Evolutionary conservation across 92 coral and sea anemone genomes (phyloP), one percentile per base, ranked within the genome.

Genomic region (Epizoanthus rinbou): DNA sequence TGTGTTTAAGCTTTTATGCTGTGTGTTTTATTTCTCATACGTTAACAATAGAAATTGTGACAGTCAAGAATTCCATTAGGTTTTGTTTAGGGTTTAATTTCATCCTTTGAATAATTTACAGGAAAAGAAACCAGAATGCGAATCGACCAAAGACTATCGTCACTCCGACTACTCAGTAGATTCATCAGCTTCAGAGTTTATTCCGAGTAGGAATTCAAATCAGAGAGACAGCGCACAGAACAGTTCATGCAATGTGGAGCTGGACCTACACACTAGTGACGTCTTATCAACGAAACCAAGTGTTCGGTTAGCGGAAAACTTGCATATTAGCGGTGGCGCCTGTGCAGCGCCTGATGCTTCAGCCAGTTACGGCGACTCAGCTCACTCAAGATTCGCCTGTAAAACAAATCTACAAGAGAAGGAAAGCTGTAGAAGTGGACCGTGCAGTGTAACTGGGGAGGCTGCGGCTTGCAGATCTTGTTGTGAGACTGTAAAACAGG

Each of bases 401-500:
- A 86, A 63, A 45, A 3, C 37, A 10, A 47, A 64, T 23, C 31
- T 23, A 14, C 8, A 37, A 47, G 21, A 62, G 23, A 59, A 57
- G 8, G 56, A 39, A 31, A 57, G 82, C 22, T 18, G 70, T 52
- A 23, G 82, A 76, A 31, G 69, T 76, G 58, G 7, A 8, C n/a
- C 50, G 23, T 31, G 8, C 24, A 58, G 59, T 2, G 54, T 2
- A 76, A 63, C 37, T 47, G 28, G 28, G 8, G 72, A 41, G 16
- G 45, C 72, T 23, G 53, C 22, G 21, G 64, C 85, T 69, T 85
- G 89, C 35, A 69, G 28, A 43, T 45, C 80, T 25, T 84, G 88
- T 83, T 69, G 89, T 76, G 87, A 80, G 18, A 67, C 83, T 24
- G 33, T 89, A 17, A 83, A 72, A 62, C 76, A 57, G 24, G 83